Evolutionary conservation across 2,797 vertebrate species (phyloP), one percentile per base, ranked within the genome.

Genomic region (Cheracebus regulus): DNA sequence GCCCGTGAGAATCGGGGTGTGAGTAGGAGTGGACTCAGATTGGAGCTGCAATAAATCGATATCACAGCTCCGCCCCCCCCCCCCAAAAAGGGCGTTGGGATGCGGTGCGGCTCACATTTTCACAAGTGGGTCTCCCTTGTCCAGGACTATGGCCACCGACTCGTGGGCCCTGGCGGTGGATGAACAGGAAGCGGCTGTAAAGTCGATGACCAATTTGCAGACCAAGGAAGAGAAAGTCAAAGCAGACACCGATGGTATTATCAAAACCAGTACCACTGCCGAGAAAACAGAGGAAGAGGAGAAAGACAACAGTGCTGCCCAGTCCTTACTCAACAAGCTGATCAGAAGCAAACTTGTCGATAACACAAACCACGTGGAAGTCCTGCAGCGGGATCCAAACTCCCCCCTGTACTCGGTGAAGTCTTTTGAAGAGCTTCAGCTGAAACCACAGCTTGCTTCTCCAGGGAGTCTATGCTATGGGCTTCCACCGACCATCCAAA

Each of bases 361-460:
- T 97, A 99, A 99, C 89, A 99, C 99, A 0, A 99, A 99, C 88
- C 99, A 99, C 96, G 99, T 99, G 98, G 99, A 99, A 98, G 99
- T 99, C 87, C 99, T 99, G 92, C 99, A 99, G 99, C 98, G 99
- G 85, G 99, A 99, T 92, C 99, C 99, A 4, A 99, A 97, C 5
- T 99, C 99, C 0, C 99, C 99, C 0, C 99, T 99, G 33, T 99
- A 99, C 98, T 99, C 99, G 0, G 99, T 99, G n/a, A 99, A 99
- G 98, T 99, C 99, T 0, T 99, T 99, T 0, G 99, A 99, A 98
- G 99, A 99, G 97, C 99, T 99, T 87, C 99, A 99, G 28, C 98
- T 99, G 98, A 99, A 99, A 95, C 99, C 99, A 8, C 99, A 99
- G 90, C 99, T 99, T 90, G 90, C 99, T 99, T 90, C 98, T 99